These are phyloP conservation scores for Euwallacea similis DNA, from an alignment of 1,140 invertebrate species.

Conservation along the genomic window DNA sequence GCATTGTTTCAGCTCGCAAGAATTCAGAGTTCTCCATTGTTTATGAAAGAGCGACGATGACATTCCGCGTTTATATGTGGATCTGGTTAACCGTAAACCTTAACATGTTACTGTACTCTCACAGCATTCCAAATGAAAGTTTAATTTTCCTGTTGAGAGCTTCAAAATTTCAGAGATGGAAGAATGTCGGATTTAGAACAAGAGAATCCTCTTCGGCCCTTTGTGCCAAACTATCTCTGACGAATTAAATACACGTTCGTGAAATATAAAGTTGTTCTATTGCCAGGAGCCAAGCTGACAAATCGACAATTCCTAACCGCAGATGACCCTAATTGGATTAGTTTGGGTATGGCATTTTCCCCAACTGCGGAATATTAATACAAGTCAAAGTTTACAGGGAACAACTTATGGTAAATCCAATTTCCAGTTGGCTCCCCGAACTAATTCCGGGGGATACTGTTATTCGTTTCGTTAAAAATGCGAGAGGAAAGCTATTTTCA, in stretches of 20 bases:
- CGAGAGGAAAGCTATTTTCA: background rate
- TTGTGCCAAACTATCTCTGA: constrained; percentile 1
- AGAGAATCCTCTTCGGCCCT: background rate
- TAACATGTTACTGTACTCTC: no score
- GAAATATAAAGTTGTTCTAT: constrained; percentile 14
- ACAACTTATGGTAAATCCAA: constrained; percentile 16
- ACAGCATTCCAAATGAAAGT: no score
- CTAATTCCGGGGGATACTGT: no score
- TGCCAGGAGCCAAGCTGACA: constrained; percentile 13
- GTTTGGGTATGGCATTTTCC: constrained; percentile 20
- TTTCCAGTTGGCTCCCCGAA: background rate
- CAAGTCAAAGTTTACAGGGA: constrained; percentile 26
- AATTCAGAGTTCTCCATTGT: constrained; percentile 32
- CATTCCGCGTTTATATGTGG: no score
- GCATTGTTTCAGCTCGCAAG: constrained; percentile 19
- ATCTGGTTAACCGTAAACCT: no score
- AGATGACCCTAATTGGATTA: constrained; percentile 31
- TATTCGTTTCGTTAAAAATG: background rate
- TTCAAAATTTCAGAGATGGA: no score
- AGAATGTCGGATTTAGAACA: background rate
- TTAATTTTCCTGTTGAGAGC: no score
- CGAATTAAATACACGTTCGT: constrained; percentile 11
- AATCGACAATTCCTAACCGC: constrained; percentile 24
- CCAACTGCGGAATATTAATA: constrained; percentile 27
- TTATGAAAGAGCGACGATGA: constrained; percentile 3